A percentile compares a stretch with the other conserved stretches of the same genome.
Conservation (phyloP, 2,888 invertebrate genomes). For the Drosophila vallismaia region DNA sequence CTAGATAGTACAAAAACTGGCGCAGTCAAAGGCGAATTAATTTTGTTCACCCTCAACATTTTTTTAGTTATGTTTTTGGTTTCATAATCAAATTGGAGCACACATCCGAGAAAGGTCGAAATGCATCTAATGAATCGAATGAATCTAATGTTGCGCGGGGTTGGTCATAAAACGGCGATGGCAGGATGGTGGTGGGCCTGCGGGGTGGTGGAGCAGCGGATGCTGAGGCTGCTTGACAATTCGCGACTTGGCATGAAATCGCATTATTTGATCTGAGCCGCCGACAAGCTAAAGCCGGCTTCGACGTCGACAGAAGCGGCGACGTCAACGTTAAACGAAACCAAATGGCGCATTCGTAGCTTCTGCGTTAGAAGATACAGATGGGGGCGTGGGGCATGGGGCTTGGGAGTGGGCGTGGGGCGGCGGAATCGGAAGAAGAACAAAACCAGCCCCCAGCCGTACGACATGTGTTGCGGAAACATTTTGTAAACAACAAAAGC, state of each 20-base stretch:
- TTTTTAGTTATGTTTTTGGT: conserved; percentile 22
- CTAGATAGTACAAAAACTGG: conserved; percentile 47
- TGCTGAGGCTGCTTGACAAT: conserved; percentile 78
- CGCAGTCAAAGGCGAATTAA: conserved; percentile 47
- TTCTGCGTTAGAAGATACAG: conserved; percentile 28
- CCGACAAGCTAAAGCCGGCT: conserved; percentile 34
- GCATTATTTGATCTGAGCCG: conserved; percentile 82
- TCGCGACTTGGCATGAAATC: conserved; percentile 82
- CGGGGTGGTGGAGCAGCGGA: conserved; percentile 48
- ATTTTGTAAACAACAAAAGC: conserved; percentile 59
- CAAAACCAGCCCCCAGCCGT: conserved; percentile 50
- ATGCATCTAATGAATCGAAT: conserved; percentile 28
- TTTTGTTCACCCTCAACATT: conserved; percentile 7
- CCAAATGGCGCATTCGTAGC: conserved; percentile 76
- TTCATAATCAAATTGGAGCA: conserved; percentile 70
- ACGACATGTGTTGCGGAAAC: conserved; percentile 78
- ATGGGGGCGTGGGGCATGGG: conserved; percentile 2
- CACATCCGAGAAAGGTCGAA: conserved; percentile 24
- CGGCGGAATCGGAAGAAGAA: conserved; percentile 8
- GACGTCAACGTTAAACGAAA: conserved; percentile 73
- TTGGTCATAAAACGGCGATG: neutral
- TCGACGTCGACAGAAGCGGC: conserved; percentile 18
- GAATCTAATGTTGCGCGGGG: conserved; percentile 8
- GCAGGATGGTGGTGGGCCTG: conserved; percentile 23
- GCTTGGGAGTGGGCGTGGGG: conserved; percentile 3